These are phyloP conservation scores for Crotalus horridus DNA, from an alignment of 2,113 vertebrate species.

Conservation along the genomic window DNA sequence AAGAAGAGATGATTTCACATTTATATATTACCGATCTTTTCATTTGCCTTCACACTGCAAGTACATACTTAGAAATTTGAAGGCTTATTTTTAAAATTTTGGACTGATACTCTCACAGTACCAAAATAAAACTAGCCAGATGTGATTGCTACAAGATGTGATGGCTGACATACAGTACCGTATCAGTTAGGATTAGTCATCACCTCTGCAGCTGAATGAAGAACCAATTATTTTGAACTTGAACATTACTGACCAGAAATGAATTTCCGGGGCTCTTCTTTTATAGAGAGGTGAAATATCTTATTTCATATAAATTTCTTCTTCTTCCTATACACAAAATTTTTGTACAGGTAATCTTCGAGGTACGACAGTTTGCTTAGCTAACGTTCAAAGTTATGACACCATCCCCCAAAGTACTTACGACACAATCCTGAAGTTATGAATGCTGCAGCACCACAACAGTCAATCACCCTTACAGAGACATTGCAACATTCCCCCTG, in stretches of 20 bases:
- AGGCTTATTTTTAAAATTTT: constrained; percentile 52
- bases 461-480: too few species aligned
- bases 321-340: not conserved
- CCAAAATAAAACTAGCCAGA: rapidly evolving
- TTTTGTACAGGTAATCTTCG: not conserved
- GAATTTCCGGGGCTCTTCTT: not conserved
- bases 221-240: not conserved
- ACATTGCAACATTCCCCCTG: too few species aligned
- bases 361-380: too few species aligned
- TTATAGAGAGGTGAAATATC: not conserved
- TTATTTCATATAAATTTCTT: not conserved
- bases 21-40: constrained; percentile 43
- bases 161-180: not conserved
- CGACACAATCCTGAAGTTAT: too few species aligned
- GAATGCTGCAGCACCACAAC: too few species aligned
- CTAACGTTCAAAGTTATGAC: too few species aligned
- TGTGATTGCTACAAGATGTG: not conserved
- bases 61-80: constrained; percentile 51
- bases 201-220: not conserved
- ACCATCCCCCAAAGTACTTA: too few species aligned
- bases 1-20: constrained; percentile 36
- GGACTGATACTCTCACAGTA: not conserved
- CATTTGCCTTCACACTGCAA: constrained; percentile 10
- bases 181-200: not conserved
- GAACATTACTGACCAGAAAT: not conserved